Evolutionary conservation across 2,113 vertebrate species (phyloP).

Genomic region (Leptosomus discolor): DNA sequence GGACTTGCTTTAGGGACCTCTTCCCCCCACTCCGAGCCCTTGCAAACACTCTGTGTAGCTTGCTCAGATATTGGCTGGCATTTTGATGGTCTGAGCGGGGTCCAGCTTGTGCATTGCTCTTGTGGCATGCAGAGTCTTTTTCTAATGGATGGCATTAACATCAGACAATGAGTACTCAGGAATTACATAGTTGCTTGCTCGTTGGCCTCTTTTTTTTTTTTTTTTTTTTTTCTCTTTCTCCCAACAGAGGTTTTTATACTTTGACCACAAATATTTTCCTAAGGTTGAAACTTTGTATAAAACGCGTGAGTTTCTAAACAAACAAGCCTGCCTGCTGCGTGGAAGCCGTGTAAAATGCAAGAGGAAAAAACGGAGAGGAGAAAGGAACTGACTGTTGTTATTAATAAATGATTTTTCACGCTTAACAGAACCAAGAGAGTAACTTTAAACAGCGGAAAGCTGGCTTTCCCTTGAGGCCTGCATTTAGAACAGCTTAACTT

Average conservation of each 20-base stretch:
- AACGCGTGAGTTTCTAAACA: not conserved
- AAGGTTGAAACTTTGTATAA: not conserved
- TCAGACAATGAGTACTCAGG: not conserved
- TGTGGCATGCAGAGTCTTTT: not conserved
- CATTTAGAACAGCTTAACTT: not conserved
- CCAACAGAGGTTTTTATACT: not conserved
- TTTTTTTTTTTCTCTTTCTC: fast-evolving
- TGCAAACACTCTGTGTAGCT: not conserved
- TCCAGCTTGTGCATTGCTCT: not conserved
- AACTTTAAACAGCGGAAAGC: not conserved
- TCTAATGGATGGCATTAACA: not conserved
- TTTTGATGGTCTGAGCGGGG: not conserved
- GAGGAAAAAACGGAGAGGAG: too few relatives aligned
- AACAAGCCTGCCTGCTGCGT: not conserved
- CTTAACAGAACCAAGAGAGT: not conserved
- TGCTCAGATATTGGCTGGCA: not conserved
- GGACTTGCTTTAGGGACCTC: not conserved
- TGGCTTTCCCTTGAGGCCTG: not conserved
- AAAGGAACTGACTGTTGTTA: not conserved
- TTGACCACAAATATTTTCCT: not conserved
- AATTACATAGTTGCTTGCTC: not conserved
- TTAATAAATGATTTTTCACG: not conserved
- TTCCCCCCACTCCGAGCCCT: not conserved
- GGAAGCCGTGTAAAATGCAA: not conserved
- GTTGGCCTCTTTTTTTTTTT: not conserved